Conservation (phyloP, 2,888 invertebrate genomes). For the Mechanitis messenoides region DNA sequence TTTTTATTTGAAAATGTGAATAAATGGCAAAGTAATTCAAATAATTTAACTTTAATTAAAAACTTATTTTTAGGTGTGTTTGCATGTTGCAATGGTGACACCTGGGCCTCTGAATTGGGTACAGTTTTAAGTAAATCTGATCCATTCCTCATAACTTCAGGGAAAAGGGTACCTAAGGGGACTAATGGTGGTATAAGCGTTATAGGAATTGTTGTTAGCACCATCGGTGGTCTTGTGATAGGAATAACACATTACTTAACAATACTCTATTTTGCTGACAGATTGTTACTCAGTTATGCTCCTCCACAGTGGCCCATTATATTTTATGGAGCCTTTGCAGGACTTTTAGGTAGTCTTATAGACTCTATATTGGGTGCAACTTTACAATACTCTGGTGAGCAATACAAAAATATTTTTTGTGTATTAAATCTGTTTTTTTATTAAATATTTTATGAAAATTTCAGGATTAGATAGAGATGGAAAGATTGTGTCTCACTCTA, state of each 20-base stretch:
- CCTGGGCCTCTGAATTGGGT: constrained; percentile 93
- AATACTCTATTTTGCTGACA: constrained; percentile 79
- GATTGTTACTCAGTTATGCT: constrained; percentile 71
- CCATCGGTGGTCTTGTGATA: constrained; percentile 81
- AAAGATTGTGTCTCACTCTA: constrained; percentile 83
- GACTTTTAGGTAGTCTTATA: constrained; percentile 86
- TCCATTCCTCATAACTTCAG: constrained; percentile 85
- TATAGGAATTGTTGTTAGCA: constrained; percentile 75
- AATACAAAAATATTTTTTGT: background rate
- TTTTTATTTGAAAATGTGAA: too few species aligned
- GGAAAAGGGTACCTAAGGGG: constrained; percentile 86
- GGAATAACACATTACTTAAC: constrained; percentile 84
- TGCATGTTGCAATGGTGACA: constrained; percentile 91
- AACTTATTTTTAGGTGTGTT: constrained; percentile 77
- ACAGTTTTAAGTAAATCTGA: constrained; percentile 81
- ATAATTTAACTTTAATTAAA: background rate
- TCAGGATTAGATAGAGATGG: constrained; percentile 82
- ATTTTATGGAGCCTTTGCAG: constrained; percentile 82
- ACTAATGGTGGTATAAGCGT: constrained; percentile 92
- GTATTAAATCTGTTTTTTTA: background rate
- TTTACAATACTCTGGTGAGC: constrained; percentile 87
- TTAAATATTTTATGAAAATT: constrained; percentile 33
- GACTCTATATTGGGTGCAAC: constrained; percentile 92
- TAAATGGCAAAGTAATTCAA: background rate
- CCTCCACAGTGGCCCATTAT: constrained; percentile 89